Percentiles rank a stretch among this genome's conserved stretches.
Conservation (phyloP, 1,140 invertebrate genomes). For the Tyrophagus putrescentiae region DNA sequence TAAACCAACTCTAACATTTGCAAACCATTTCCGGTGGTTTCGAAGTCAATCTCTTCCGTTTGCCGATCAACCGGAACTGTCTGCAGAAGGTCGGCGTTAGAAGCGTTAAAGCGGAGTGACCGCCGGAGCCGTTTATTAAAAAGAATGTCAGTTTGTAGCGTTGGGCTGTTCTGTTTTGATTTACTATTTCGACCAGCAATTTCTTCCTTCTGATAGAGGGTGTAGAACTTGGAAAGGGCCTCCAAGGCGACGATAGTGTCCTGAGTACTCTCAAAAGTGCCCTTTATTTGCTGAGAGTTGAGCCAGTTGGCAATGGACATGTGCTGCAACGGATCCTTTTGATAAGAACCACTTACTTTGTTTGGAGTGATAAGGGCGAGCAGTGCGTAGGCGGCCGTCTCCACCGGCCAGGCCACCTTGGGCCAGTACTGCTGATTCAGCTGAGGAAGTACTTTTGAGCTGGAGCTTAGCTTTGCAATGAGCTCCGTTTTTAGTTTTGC, state of each 20-base stretch:
- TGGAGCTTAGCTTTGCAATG: background rate
- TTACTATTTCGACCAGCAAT: too few species aligned
- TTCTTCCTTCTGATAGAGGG: background rate
- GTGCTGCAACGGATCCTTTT: too few species aligned
- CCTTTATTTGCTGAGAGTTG: slow-evolving; percentile 29
- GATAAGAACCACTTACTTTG: background rate
- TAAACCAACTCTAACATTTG: too few species aligned
- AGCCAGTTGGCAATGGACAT: slow-evolving; percentile 33
- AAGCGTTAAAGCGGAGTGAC: too few species aligned
- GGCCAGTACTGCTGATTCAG: slow-evolving; percentile 20
- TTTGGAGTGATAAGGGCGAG: slow-evolving; percentile 14
- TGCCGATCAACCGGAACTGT: too few species aligned
- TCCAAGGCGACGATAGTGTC: slow-evolving; percentile 36
- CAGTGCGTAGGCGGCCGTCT: slow-evolving; percentile 22
- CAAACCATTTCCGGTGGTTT: too few species aligned
- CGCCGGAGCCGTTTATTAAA: too few species aligned
- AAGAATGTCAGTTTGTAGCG: too few species aligned
- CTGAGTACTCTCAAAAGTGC: slow-evolving; percentile 35
- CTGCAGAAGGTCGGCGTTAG: too few species aligned
- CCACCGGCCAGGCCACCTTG: background rate
- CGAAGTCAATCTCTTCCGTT: too few species aligned
- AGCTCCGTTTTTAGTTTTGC: background rate
- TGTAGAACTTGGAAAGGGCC: slow-evolving; percentile 33
- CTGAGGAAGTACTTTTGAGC: background rate
- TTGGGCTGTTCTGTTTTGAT: too few species aligned